phyloP scores from a whole-genome alignment of 2,113 vertebrate species.

The Prochilodus magdalenae region DNA sequence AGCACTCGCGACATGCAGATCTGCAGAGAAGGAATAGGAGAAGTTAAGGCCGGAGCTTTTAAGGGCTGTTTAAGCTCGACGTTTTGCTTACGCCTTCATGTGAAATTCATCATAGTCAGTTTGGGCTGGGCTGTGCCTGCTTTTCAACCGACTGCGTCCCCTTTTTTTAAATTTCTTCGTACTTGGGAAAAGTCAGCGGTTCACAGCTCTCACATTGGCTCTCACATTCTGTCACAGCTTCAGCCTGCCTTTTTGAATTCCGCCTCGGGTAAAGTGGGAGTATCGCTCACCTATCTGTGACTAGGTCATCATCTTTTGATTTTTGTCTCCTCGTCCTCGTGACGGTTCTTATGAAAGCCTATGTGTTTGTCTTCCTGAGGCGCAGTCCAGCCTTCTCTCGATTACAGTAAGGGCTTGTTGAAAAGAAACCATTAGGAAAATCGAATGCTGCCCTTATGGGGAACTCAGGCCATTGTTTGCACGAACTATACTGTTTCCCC shows the following conservation, averaged over 20 bases:
- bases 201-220: not conserved
- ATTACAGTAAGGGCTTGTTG: too few relatives aligned
- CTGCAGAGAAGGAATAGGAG: not conserved
- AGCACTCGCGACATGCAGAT: not conserved
- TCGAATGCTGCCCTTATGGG: constrained; percentile 24
- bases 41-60: not conserved
- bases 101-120: not conserved
- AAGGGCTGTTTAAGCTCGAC: not conserved
- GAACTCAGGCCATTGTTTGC: constrained; percentile 8
- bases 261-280: not conserved
- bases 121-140: too few relatives aligned
- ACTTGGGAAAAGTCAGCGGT: not conserved
- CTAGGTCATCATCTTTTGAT: not conserved
- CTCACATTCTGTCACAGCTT: not conserved
- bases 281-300: not conserved
- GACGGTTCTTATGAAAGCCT: not conserved
- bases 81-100: not conserved
- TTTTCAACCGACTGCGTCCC: too few relatives aligned
- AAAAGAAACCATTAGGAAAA: constrained; percentile 15
- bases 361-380: not conserved
- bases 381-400: not conserved
- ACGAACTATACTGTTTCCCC: too few relatives aligned
- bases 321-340: not conserved
- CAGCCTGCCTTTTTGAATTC: not conserved
- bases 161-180: not conserved